Evolutionary conservation across 2,888 invertebrate genomes (phyloP).

Genomic region (Drosophila sordidapex): DNA sequence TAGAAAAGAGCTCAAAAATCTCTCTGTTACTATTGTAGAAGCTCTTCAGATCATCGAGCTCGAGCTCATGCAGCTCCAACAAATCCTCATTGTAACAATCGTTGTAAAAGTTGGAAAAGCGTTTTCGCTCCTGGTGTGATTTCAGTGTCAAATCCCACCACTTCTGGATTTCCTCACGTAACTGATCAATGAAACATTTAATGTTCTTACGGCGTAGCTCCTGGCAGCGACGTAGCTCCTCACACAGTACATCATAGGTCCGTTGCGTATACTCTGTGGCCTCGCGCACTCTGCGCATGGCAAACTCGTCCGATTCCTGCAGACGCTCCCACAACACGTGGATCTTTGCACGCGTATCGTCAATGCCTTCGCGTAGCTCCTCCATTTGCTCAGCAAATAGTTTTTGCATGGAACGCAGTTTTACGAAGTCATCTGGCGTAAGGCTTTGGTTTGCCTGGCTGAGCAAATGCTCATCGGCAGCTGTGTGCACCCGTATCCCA

Average conservation of each 20-base stretch:
- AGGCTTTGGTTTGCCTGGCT: conserved; percentile 86
- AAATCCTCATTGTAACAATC: conserved; percentile 92
- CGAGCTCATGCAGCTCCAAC: conserved; percentile 91
- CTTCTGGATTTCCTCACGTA: conserved; percentile 89
- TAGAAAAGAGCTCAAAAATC: conserved; percentile 88
- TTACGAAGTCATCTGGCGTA: conserved; percentile 88
- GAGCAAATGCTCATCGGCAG: conserved; percentile 82
- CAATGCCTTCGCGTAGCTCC: conserved; percentile 87
- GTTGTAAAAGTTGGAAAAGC: conserved; percentile 88
- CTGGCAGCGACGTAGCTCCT: conserved; percentile 91
- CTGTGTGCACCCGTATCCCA: conserved; percentile 74
- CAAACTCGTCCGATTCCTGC: conserved; percentile 88
- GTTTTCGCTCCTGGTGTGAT: conserved; percentile 87
- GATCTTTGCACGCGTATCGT: conserved; percentile 88
- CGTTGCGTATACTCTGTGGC: conserved; percentile 73
- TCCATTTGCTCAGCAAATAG: conserved; percentile 87
- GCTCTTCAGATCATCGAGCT: conserved; percentile 89
- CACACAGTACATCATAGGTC: conserved; percentile 84
- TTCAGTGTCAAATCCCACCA: conserved; percentile 93
- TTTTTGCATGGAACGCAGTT: conserved; percentile 87
- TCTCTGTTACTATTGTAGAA: conserved; percentile 88
- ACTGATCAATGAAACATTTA: conserved; percentile 86
- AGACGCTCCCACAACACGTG: conserved; percentile 90
- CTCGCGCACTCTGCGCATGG: conserved; percentile 87
- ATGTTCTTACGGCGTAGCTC: conserved; percentile 91